phyloP scores from a whole-genome alignment of 2,797 vertebrate genomes.

The Tragopan temminckii region DNA sequence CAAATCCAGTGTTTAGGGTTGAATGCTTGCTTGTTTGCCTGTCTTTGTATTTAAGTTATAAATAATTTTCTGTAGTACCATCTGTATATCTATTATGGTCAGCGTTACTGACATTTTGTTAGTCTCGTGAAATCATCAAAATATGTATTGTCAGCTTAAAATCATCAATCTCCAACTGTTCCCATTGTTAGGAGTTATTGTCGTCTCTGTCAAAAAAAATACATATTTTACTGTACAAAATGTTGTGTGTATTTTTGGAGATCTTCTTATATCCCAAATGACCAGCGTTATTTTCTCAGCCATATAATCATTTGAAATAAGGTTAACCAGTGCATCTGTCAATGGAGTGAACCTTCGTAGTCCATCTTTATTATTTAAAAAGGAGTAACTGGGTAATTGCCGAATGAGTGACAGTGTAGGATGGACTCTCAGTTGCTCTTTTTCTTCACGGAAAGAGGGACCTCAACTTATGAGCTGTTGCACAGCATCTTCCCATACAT shows the following conservation, averaged over 20 bases:
- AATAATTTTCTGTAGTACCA: not conserved
- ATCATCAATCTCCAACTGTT: not conserved
- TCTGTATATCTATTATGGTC: not conserved
- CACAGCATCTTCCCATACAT: not conserved
- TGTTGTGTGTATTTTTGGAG: not conserved
- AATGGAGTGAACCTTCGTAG: not conserved
- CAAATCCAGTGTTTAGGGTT: accelerated
- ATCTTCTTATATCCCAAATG: not conserved
- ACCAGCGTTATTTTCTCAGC: not conserved
- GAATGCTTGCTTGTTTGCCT: not conserved
- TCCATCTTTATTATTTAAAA: not conserved
- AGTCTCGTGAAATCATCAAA: not conserved
- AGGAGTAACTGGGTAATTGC: not conserved
- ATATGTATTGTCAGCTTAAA: accelerated
- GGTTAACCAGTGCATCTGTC: not conserved
- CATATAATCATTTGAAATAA: not conserved
- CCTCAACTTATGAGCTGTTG: not conserved
- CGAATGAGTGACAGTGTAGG: not conserved
- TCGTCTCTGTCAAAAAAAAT: not conserved
- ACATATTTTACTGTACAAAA: not conserved
- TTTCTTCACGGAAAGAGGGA: not conserved
- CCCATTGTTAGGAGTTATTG: not conserved
- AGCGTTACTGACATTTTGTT: not conserved
- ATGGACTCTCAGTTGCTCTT: not conserved
- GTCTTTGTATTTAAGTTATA: not conserved